A percentile compares a stretch with the other conserved stretches of the same genome.
These are phyloP conservation scores for Plebejus argus DNA, from an alignment of 2,888 invertebrate genomes.

Conservation along the genomic window DNA sequence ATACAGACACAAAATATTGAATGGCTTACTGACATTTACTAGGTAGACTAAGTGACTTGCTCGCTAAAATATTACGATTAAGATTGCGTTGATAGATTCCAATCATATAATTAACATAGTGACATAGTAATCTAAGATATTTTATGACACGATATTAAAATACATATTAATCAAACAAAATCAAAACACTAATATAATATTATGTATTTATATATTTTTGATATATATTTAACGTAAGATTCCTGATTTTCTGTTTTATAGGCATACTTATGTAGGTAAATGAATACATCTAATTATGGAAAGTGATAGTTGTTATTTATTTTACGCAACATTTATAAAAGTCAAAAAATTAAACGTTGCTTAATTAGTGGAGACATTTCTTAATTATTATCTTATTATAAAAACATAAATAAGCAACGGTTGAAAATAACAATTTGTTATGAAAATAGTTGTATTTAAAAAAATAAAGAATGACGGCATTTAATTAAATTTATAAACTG, in stretches of 20 bases:
- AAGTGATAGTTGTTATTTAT: slow-evolving; percentile 1
- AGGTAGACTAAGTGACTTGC: neutral
- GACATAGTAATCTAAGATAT: neutral
- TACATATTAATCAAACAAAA: neutral
- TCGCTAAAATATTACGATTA: neutral
- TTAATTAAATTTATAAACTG: neutral
- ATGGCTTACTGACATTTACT: slow-evolving; percentile 6
- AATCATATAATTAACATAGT: neutral
- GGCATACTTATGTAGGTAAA: slow-evolving; percentile 13
- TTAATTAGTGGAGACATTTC: slow-evolving; percentile 23
- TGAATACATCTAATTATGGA: slow-evolving; percentile 1
- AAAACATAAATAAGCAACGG: neutral
- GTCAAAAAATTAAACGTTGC: slow-evolving; percentile 33
- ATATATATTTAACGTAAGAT: neutral
- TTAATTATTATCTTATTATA: neutral
- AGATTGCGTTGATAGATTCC: slow-evolving; percentile 6
- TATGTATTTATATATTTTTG: neutral
- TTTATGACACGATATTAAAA: neutral
- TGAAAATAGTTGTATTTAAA: neutral
- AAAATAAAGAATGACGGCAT: neutral
- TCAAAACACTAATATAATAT: neutral
- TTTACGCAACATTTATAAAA: slow-evolving; percentile 8
- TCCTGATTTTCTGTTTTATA: neutral
- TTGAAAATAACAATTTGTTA: neutral
- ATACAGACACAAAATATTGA: neutral